Evolutionary conservation across 2,797 vertebrate species (phyloP).

Genomic region (Oceanodroma leucorhoa): DNA sequence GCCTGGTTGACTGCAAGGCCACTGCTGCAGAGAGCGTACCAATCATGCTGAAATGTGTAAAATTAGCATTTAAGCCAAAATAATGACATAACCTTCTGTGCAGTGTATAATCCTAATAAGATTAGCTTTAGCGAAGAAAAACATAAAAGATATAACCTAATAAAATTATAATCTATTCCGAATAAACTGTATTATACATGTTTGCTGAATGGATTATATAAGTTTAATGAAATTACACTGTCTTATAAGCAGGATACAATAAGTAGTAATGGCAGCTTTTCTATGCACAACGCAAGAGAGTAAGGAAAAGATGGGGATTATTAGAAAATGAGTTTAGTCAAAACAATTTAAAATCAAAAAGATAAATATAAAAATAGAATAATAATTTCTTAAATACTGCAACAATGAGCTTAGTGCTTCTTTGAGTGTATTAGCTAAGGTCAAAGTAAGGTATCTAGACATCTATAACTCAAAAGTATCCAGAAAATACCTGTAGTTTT

Average conservation of each 20-base stretch:
- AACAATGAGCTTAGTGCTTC: background rate
- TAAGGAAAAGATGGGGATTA: slow-evolving; percentile 42
- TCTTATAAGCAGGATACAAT: slow-evolving; percentile 57
- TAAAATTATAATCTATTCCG: slow-evolving; percentile 56
- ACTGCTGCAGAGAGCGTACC: background rate
- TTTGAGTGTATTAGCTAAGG: background rate
- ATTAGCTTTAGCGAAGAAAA: slow-evolving; percentile 57
- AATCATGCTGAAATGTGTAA: slow-evolving; percentile 52
- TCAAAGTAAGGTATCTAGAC: background rate
- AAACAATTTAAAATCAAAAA: slow-evolving; percentile 32
- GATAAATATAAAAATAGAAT: slow-evolving; percentile 49
- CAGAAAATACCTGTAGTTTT: background rate
- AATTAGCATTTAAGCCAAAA: slow-evolving; percentile 56
- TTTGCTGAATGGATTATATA: slow-evolving; percentile 60
- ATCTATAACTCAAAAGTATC: background rate
- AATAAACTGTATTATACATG: slow-evolving; percentile 43
- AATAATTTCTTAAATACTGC: slow-evolving; percentile 24
- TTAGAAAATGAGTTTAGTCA: slow-evolving; percentile 52
- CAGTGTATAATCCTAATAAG: slow-evolving; percentile 40
- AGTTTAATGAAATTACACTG: slow-evolving; percentile 59
- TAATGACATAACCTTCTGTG: slow-evolving; percentile 38
- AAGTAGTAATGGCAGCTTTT: slow-evolving; percentile 62
- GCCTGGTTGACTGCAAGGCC: background rate
- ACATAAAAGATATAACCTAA: slow-evolving; percentile 51
- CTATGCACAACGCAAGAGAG: background rate